Evolutionary conservation across 2,888 invertebrate genomes (phyloP).

Genomic region (Spialia ferax): DNA sequence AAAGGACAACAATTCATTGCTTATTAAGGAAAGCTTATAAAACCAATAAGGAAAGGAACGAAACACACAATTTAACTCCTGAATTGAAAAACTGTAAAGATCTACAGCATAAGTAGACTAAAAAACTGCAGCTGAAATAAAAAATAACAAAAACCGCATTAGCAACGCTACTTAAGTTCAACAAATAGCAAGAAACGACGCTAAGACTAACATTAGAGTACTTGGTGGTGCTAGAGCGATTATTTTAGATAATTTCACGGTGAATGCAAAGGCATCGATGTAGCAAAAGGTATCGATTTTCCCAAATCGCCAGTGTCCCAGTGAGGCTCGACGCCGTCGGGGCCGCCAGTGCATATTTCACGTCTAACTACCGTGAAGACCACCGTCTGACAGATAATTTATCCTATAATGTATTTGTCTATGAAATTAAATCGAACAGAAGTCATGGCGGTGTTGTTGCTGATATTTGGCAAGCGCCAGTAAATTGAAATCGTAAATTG

Average conservation of each 20-base stretch:
- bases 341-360: constrained; percentile 34
- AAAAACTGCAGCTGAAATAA: background rate
- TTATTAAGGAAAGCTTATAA: too few relatives aligned
- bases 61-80: background rate
- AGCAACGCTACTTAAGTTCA: background rate
- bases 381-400: constrained; percentile 13
- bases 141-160: background rate
- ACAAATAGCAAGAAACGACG: background rate
- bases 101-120: background rate
- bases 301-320: constrained; percentile 43
- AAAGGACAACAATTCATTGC: too few relatives aligned
- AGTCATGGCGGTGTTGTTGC: too few relatives aligned
- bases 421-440: background rate
- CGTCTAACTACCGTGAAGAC: constrained; percentile 40
- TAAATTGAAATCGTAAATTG: too few relatives aligned
- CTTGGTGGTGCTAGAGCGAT: constrained; percentile 15
- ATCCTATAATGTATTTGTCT: constrained; percentile 11
- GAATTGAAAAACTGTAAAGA: background rate
- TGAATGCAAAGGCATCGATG: too few relatives aligned
- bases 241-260: constrained; percentile 46
- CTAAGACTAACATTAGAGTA: background rate
- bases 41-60: background rate
- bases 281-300: constrained; percentile 41
- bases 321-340: constrained; percentile 34
- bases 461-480: too few relatives aligned